Evolutionary conservation across 2,797 vertebrate species (phyloP), one percentile per base, ranked within the genome.

Genomic region (Cichlasoma orientale): DNA sequence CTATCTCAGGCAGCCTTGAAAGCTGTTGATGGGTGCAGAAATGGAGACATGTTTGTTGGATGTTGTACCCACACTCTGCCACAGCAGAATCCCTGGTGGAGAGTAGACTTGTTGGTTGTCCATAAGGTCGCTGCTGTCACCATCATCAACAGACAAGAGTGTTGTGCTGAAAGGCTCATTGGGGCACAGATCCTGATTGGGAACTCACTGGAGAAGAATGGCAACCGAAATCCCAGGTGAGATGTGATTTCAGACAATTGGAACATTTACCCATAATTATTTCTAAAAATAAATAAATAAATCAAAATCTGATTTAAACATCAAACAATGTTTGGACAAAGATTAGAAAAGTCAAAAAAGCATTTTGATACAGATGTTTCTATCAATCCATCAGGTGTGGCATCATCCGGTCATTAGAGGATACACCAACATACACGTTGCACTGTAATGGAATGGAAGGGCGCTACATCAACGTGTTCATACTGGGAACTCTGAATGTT

Each of bases 41-140:
- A 1, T 14, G 19, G 14, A 5, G 3, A 0, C 1, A 2, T 2
- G 2, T 0, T 0, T 3, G 2, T 5, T 1, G 1, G 0, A 31
- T 69, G 70, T 36, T 84, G 76, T 21, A 27, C 27, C 27, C 27
- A 27, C 27, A 27, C 27, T 27, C 2, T 27, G 27, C 3, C 27
- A 27, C 3, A 27, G 2, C 27, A 3, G 27, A 27, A 27, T 27
- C 27, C 74, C 19, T 80, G 58, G 71, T 82, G 77, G 80, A 73
- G 5, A 9, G 31, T 87, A 3, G 77, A 85, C 75, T 19, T 88
- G 69, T 16, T 14, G 3, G 25, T 55, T 6, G 19, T 33, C 41
- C 9, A 33, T 33, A 33, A 8, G 7, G 31, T 33, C 31, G 2
- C 31, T 2, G 31, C 31, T 33, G 31, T 33, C n/a, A 58, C 18